These are phyloP conservation scores for Idaea biselata DNA, from an alignment of 2,888 invertebrate genomes.

Conservation along the genomic window DNA sequence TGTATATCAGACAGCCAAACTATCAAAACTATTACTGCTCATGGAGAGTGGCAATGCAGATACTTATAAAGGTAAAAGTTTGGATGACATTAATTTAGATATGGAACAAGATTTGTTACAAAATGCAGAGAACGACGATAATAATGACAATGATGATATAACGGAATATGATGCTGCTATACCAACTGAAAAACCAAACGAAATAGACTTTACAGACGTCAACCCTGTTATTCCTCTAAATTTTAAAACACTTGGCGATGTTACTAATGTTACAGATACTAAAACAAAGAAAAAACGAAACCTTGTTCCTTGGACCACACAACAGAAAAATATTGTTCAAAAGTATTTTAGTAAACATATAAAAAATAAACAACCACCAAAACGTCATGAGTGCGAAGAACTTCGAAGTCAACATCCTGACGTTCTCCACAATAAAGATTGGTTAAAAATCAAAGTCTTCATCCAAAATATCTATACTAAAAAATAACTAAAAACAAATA, in stretches of 20 bases:
- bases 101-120: slow-evolving; percentile 18
- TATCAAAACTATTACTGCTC: slow-evolving; percentile 25
- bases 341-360: slow-evolving; percentile 24
- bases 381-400: slow-evolving; percentile 24
- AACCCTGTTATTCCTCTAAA: too few species aligned
- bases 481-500: too few species aligned
- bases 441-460: slow-evolving; percentile 28
- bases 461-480: slow-evolving; percentile 21
- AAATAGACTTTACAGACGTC: too few species aligned
- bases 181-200: too few species aligned
- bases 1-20: slow-evolving; percentile 26
- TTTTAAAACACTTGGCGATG: too few species aligned
- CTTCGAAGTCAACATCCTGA: slow-evolving; percentile 16
- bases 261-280: too few species aligned
- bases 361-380: slow-evolving; percentile 19
- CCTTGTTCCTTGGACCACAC: slow-evolving; percentile 17
- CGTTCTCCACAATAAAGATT: slow-evolving; percentile 24
- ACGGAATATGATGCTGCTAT: too few species aligned
- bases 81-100: slow-evolving; percentile 23
- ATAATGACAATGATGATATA: too few species aligned
- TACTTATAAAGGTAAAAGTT: slow-evolving; percentile 19
- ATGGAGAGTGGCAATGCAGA: slow-evolving; percentile 29
- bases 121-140: too few species aligned
- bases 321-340: slow-evolving; percentile 21
- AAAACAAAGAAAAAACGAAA: slow-evolving; percentile 8